A percentile compares a stretch with the other conserved stretches of the same genome.
Evolutionary conservation across 2,113 vertebrate genomes (phyloP).

Genomic region (Benitochromis conjunctus): DNA sequence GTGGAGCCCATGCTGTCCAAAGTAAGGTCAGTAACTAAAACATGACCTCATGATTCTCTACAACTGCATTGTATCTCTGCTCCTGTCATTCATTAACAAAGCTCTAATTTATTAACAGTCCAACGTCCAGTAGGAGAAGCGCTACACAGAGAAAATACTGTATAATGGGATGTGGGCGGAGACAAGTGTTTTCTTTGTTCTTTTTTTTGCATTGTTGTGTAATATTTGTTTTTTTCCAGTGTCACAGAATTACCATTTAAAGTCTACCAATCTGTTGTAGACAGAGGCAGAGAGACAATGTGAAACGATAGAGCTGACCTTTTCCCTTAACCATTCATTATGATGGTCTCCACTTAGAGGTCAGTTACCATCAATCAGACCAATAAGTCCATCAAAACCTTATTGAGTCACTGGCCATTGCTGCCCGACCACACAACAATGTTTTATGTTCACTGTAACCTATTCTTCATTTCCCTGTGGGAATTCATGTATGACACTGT

Average conservation of each 20-base stretch:
- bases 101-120: background rate
- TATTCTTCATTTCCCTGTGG: background rate
- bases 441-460: conserved; percentile 45
- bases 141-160: background rate
- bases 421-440: conserved; percentile 42
- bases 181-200: background rate
- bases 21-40: background rate
- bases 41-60: background rate
- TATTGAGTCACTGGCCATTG: conserved; percentile 57
- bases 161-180: background rate
- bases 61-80: background rate
- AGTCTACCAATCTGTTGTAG: background rate
- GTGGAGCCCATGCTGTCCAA: background rate
- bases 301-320: background rate
- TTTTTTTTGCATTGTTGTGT: background rate
- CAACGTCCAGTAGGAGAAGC: background rate
- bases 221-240: accelerated
- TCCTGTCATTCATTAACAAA: background rate
- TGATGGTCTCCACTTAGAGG: conserved; percentile 22
- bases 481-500: background rate
- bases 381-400: conserved; percentile 44
- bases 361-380: conserved; percentile 48
- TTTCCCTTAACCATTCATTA: conserved; percentile 20
- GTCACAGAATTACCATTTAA: background rate
- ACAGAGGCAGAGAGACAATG: background rate